phyloP scores from a whole-genome alignment of 2,888 invertebrate genomes.

The Watsonalla binaria region DNA sequence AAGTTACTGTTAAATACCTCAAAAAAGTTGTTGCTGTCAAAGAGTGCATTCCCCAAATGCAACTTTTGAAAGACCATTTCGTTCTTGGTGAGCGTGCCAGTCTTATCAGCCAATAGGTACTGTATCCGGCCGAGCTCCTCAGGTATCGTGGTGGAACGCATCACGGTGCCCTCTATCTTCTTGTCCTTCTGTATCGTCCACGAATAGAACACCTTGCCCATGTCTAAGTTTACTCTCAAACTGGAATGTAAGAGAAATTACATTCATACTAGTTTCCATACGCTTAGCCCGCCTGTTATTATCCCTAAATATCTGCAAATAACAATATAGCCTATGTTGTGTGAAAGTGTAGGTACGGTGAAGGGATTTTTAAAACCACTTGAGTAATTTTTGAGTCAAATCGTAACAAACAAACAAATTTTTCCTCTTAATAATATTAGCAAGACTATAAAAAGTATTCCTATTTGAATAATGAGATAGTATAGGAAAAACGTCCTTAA shows the following conservation, averaged over 20 bases:
- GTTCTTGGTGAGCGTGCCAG: slow-evolving; percentile 98
- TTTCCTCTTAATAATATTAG: background rate
- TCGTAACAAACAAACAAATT: too few relatives aligned
- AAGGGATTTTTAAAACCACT: too few relatives aligned
- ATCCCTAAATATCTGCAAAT: too few relatives aligned
- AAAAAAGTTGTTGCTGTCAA: slow-evolving; percentile 90
- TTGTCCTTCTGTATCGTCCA: slow-evolving; percentile 97
- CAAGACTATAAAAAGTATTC: too few relatives aligned
- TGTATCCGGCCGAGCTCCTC: slow-evolving; percentile 98
- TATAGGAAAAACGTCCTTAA: too few relatives aligned
- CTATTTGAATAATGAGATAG: too few relatives aligned
- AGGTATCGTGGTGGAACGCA: slow-evolving; percentile 98
- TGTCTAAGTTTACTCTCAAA: slow-evolving; percentile 97
- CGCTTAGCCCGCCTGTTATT: background rate
- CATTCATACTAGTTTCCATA: background rate
- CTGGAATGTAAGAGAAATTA: slow-evolving; percentile 67
- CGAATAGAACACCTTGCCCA: slow-evolving; percentile 98
- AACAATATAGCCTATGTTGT: too few relatives aligned
- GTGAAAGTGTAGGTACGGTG: too few relatives aligned
- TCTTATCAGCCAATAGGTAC: slow-evolving; percentile 98
- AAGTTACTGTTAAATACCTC: slow-evolving; percentile 73
- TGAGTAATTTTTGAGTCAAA: too few relatives aligned
- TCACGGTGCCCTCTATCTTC: slow-evolving; percentile 95
- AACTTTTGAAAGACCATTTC: slow-evolving; percentile 99
- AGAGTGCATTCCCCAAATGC: slow-evolving; percentile 95